Base-by-base conservation (phyloP, 2,888 invertebrate species). In the Scelioninae gen. 2 region DNA sequence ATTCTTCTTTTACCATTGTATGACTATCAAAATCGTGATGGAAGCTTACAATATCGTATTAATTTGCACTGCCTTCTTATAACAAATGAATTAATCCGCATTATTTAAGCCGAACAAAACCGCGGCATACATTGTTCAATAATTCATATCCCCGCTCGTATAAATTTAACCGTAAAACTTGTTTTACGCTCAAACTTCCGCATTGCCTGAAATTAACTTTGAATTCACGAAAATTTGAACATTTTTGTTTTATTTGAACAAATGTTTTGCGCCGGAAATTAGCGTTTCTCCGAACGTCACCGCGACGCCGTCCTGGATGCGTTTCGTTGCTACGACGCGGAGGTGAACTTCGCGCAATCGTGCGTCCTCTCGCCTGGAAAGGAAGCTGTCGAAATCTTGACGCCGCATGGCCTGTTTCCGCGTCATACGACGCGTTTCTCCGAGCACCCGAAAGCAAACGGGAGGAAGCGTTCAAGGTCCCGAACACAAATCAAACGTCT, bases 361-460 rank as follows among this genome's bases (percentile, higher is more conserved):
- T 37, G 55, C 39, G 65, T 48, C 55, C 46, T 16, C 31, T 55
- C 25, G 18, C 15, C 15, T n/a, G n/a, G n/a, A n/a, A 13, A 45
- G 64, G 55, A 28, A 46, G 55, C 46, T 48, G 15, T 22, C 33
- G 57, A 57, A 67, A 67, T 67, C 48, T 48, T 65, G 57, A 65
- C 65, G 48, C 53, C 46, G 46, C 37, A 41, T 57, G 57, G 67
- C 48, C 58, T 50, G 39, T 57, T 35, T 57, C 41, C 33, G 57
- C 35, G 43, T 55, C 67, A 67, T 50, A 41, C 50, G 55, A 58
- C 58, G 43, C 39, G 50, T 68, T 35, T 22, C 41, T 68, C 52
- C 28, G 43, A 50, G 68, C 58, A 60, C 52, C 52, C 52, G 58
- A 35, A 43, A 43, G 18, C 35, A 46, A 55, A 64, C 13, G 53